Conservation (phyloP, 2,888 invertebrate species). For the Pterostichus madidus region DNA sequence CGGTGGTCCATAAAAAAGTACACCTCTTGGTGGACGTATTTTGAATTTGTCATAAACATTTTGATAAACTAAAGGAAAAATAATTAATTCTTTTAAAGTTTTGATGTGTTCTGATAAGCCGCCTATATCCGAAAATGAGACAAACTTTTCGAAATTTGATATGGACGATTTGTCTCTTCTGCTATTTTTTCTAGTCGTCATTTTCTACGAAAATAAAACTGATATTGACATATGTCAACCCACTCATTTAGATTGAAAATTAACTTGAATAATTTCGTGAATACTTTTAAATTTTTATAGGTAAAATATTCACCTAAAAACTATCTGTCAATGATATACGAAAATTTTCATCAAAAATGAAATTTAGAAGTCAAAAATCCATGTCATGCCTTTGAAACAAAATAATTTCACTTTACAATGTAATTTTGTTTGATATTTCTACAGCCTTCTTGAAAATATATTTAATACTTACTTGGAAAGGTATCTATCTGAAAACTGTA, state of each 20-base stretch:
- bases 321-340: conserved; percentile 5
- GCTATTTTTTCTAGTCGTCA: conserved; percentile 26
- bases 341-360: conserved; percentile 15
- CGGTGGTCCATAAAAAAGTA: conserved; percentile 76
- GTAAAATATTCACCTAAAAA: conserved; percentile 14
- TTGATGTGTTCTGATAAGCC: conserved; percentile 74
- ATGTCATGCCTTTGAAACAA: conserved; percentile 16
- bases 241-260: conserved; percentile 2
- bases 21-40: conserved; percentile 75
- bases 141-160: conserved; percentile 67
- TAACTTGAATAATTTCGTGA: neutral
- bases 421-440: neutral
- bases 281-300: neutral
- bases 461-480: neutral
- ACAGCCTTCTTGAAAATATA: conserved; percentile 14
- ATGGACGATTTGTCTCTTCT: neutral
- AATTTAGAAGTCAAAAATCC: conserved; percentile 41
- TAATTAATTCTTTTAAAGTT: conserved; percentile 74
- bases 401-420: conserved; percentile 2
- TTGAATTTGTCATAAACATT: conserved; percentile 75
- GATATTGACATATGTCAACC: conserved; percentile 16
- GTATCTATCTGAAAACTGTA: no score
- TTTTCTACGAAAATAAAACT: conserved; percentile 41
- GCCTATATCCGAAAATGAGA: conserved; percentile 75
- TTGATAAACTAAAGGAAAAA: conserved; percentile 74